phyloP scores from a whole-genome alignment of 2,888 invertebrate genomes.

The Trichogramma dendrolimi region DNA sequence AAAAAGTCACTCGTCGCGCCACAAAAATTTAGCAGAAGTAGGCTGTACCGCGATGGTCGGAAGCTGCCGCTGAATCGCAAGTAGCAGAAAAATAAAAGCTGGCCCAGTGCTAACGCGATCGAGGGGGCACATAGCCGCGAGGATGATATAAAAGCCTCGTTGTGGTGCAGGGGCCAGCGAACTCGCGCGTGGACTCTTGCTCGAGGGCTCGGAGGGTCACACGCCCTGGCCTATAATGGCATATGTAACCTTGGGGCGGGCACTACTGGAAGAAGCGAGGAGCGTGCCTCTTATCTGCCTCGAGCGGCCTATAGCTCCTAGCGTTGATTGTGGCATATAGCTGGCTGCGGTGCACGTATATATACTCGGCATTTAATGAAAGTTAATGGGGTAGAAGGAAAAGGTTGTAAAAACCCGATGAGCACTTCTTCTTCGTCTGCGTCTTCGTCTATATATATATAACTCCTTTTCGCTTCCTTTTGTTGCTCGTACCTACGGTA shows the following conservation, averaged over 20 bases:
- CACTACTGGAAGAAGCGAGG: background rate
- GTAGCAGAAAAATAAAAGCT: too few relatives aligned
- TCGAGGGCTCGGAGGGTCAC: constrained; percentile 14
- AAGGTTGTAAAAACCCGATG: constrained; percentile 6
- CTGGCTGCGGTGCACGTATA: background rate
- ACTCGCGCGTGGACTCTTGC: constrained; percentile 12
- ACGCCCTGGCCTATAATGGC: background rate
- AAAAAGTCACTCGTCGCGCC: too few relatives aligned
- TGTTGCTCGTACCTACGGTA: constrained; percentile 3
- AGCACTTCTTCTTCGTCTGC: too few relatives aligned
- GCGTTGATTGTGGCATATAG: too few relatives aligned
- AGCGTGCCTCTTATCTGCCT: background rate
- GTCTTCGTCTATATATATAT: too few relatives aligned
- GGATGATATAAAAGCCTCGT: constrained; percentile 1
- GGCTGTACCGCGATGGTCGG: too few relatives aligned
- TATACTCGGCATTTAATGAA: constrained; percentile 23
- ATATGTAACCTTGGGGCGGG: background rate
- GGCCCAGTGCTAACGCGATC: too few relatives aligned
- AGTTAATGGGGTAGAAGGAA: constrained; percentile 12
- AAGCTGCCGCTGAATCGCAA: too few relatives aligned
- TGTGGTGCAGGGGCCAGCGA: constrained; percentile 20
- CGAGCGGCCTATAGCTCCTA: background rate
- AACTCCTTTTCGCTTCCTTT: background rate
- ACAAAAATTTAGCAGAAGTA: too few relatives aligned
- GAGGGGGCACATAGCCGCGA: too few relatives aligned